Evolutionary conservation across 2,888 invertebrate genomes (phyloP).

Genomic region (Myopa testacea): DNA sequence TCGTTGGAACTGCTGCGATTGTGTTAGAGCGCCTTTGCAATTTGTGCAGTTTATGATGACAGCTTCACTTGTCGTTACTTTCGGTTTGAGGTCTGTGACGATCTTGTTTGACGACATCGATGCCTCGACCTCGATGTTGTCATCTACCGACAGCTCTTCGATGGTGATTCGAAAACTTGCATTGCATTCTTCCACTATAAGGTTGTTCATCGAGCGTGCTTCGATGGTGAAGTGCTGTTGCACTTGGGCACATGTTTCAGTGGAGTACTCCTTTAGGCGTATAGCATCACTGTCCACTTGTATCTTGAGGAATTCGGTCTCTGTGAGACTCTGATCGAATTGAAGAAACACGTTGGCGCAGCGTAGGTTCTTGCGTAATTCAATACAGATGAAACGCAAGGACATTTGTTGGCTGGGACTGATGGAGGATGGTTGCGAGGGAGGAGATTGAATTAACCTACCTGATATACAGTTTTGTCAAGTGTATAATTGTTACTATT

Average conservation of each 20-base stretch:
- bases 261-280: slow-evolving; percentile 44
- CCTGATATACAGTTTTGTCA: background rate
- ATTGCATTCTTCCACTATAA: slow-evolving; percentile 54
- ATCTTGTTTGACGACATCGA: background rate
- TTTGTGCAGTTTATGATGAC: slow-evolving; percentile 53
- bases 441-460: background rate
- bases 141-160: slow-evolving; percentile 44
- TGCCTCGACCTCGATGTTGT: background rate
- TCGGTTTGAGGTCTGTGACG: slow-evolving; percentile 46
- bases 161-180: slow-evolving; percentile 61
- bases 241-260: slow-evolving; percentile 48
- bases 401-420: slow-evolving; percentile 51
- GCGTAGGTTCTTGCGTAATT: slow-evolving; percentile 61
- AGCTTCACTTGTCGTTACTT: slow-evolving; percentile 42
- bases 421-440: background rate
- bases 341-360: slow-evolving; percentile 61
- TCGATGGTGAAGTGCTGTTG: slow-evolving; percentile 55
- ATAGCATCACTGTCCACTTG: slow-evolving; percentile 48
- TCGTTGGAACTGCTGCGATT: slow-evolving; percentile 49
- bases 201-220: slow-evolving; percentile 54
- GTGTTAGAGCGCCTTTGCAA: slow-evolving; percentile 48
- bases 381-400: slow-evolving; percentile 57
- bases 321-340: slow-evolving; percentile 54
- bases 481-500: no score
- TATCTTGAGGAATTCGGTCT: slow-evolving; percentile 54